Evolutionary conservation across 1,140 invertebrate genomes (phyloP).

Genomic region (Calephelis virginiensis): DNA sequence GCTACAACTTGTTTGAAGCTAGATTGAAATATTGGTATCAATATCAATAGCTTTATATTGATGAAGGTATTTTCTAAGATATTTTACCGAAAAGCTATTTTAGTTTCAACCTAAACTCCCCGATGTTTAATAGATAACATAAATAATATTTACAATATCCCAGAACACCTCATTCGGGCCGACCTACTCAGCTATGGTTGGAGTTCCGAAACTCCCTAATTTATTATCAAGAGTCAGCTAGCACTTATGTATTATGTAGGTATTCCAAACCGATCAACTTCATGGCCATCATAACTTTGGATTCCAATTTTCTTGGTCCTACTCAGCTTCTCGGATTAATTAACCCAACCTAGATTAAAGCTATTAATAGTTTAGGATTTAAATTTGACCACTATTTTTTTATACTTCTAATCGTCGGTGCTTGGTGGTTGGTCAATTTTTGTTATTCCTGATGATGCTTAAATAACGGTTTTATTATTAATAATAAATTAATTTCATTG

Average conservation of each 20-base stretch:
- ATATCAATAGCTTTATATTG: neutral
- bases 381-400: too few species aligned
- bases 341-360: neutral
- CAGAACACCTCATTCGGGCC: constrained; percentile 47
- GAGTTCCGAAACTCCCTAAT: constrained; percentile 47
- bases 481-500: too few species aligned
- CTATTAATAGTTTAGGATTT: too few species aligned
- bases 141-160: constrained; percentile 50
- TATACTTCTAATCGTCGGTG: too few species aligned
- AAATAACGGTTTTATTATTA: too few species aligned
- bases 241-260: constrained; percentile 15
- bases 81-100: constrained; percentile 6
- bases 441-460: too few species aligned
- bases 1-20: too few species aligned
- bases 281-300: neutral
- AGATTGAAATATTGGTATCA: neutral
- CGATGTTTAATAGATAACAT: constrained; percentile 33
- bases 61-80: constrained; percentile 4
- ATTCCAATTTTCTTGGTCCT: neutral
- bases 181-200: constrained; percentile 31
- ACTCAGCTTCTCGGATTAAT: neutral
- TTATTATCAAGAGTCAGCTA: constrained; percentile 41
- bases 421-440: too few species aligned
- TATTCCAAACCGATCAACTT: constrained; percentile 4
- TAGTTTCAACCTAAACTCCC: constrained; percentile 24